Percentiles rank a stretch among this genome's conserved stretches.
phyloP scores from a whole-genome alignment of 2,113 vertebrate species.

The Clarias magur region DNA sequence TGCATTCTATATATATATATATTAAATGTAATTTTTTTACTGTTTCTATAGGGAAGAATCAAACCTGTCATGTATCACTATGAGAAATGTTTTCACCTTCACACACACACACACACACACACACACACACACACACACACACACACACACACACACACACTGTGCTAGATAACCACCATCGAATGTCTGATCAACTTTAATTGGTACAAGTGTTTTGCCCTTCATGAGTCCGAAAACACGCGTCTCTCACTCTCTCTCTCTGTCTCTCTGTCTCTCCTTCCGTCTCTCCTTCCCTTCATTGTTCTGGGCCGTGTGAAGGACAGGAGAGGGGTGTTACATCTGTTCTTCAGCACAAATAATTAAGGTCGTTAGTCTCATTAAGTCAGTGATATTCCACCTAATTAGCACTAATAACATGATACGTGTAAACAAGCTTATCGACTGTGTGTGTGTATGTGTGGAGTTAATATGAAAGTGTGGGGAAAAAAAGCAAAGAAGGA shows the following conservation, averaged over 20 bases:
- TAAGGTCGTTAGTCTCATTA: conserved; percentile 55
- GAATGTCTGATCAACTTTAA: conserved; percentile 5
- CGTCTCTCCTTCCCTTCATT: not conserved
- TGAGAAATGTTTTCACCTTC: not conserved
- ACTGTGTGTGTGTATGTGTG: not conserved
- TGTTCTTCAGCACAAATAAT: conserved; percentile 25
- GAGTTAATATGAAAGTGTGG: not conserved
- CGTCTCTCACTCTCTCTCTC: not conserved
- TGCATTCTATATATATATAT: not conserved
- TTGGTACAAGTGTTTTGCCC: conserved; percentile 28
- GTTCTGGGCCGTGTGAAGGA: conserved; percentile 40
- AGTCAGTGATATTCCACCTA: conserved; percentile 31
- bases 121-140: too few species aligned
- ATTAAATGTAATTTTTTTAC: not conserved
- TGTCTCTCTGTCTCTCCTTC: not conserved
- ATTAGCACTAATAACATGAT: conserved; percentile 43
- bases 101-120: too few species aligned
- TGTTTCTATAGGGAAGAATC: not conserved
- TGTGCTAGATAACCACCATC: not conserved
- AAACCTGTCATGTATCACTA: conserved; percentile 1
- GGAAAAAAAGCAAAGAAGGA: not conserved
- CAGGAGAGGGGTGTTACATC: conserved; percentile 45
- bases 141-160: conserved; percentile 10
- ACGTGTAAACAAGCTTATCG: conserved; percentile 43
- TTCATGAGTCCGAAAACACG: conserved; percentile 12